Percentiles rank a stretch among this genome's conserved stretches.
Conservation (phyloP, 2,113 vertebrate species). For the Phylloscopus whistleri region DNA sequence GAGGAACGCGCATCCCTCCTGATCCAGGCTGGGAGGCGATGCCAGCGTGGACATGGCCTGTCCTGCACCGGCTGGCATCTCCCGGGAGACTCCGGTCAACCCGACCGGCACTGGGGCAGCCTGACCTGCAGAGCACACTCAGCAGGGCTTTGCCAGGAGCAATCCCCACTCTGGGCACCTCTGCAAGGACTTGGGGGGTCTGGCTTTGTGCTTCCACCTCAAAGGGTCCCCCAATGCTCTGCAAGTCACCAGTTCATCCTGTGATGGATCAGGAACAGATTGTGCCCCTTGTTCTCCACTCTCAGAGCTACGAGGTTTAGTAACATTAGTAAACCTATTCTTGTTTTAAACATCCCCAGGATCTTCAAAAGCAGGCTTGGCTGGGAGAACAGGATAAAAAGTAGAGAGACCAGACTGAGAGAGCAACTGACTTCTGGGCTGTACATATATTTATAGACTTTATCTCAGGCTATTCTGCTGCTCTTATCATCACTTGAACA, state of each 20-base stretch:
- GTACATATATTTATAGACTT: background rate
- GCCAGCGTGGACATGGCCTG: fast-evolving
- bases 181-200: background rate
- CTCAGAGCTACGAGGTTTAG: background rate
- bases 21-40: background rate
- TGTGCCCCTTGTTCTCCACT: background rate
- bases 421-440: background rate
- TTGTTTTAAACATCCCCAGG: background rate
- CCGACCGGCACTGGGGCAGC: background rate
- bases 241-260: background rate
- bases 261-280: background rate
- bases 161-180: background rate
- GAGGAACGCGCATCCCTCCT: background rate
- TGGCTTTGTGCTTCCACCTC: background rate
- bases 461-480: background rate
- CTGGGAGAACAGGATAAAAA: background rate
- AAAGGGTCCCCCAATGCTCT: fast-evolving
- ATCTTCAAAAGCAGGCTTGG: background rate
- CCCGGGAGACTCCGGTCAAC: fast-evolving
- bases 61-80: background rate
- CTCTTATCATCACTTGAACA: background rate
- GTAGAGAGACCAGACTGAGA: background rate
- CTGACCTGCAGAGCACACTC: background rate
- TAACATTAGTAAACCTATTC: background rate
- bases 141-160: fast-evolving